Evolutionary conservation across 2,113 vertebrate species (phyloP), one percentile per base, ranked within the genome.

Genomic region (Bubo bubo): DNA sequence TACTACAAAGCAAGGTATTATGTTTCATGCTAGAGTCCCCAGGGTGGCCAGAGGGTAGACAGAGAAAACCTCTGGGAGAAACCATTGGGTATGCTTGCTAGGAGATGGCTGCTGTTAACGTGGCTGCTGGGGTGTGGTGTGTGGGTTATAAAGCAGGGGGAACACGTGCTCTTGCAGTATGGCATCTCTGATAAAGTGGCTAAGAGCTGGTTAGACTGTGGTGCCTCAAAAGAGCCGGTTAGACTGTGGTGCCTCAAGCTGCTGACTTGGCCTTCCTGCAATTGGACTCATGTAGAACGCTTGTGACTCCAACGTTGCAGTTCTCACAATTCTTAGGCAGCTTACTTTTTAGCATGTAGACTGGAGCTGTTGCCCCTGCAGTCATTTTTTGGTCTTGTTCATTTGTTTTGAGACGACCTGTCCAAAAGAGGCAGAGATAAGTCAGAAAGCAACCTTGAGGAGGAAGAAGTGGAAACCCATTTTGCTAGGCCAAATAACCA

Each of bases 201-300:
- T 34, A 49, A 32, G 24, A 43, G 37, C 24, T 60, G 50, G 8
- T 71, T 60, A 43, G 50, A 8, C 8, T 37, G 62, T 19, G 50
- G 24, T 23, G 12, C 21, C 30, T 88, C 1, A 8, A 60, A 49
- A 32, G 24, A 43, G 37, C 24, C 55, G 50, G 8, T 76, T 60
- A 43, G 50, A 8, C 8, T 37, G 62, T 19, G 50, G 24, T 23
- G 12, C 21, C 27, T 88, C 1, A 8, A 60, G 32, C 28, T 79
- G 37, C 55, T 28, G 26, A 20, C 49, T 35, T 37, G 43, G 22
- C 43, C 39, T 37, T 75, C 17, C 17, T 55, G 55, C 15, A 43
- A 0, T 6, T 49, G 56, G 50, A 35, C n/a, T 45, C 0, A 1
- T 30, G 39, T 21, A 24, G n/a, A n/a, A 14, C 0, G 2, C 34